Conservation (phyloP, 2,113 vertebrate species). For the Isichthys henryi region DNA sequence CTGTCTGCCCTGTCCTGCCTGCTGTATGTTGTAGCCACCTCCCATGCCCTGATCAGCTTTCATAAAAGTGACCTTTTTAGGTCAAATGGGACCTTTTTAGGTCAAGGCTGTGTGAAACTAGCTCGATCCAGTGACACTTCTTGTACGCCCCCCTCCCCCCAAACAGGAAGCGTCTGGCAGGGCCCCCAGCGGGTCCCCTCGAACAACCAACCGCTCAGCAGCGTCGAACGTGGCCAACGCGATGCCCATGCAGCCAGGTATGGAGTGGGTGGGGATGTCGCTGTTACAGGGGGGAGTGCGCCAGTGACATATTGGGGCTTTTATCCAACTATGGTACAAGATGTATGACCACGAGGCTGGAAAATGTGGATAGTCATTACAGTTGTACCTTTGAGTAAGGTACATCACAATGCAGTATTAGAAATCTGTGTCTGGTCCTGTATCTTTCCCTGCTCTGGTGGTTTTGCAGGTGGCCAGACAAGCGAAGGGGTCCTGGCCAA, state of each 20-base stretch:
- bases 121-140: background rate
- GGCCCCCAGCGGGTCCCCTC: slow-evolving; percentile 75
- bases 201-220: slow-evolving; percentile 75
- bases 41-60: background rate
- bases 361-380: background rate
- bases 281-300: slow-evolving; percentile 55
- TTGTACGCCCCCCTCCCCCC: background rate
- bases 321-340: background rate
- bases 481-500: slow-evolving; percentile 96
- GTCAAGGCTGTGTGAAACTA: background rate
- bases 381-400: background rate
- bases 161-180: slow-evolving; percentile 70
- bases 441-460: background rate
- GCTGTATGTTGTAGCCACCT: background rate
- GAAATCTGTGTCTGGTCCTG: background rate
- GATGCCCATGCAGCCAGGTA: slow-evolving; percentile 75
- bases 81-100: too few relatives aligned
- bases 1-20: background rate
- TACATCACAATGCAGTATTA: background rate
- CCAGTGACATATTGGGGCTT: background rate
- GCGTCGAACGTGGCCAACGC: slow-evolving; percentile 76
- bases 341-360: background rate
- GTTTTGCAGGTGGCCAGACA: slow-evolving; percentile 77
- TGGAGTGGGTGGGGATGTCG: slow-evolving; percentile 80
- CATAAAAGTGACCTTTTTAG: background rate